A percentile compares a stretch with the other conserved stretches of the same genome.
phyloP scores from a whole-genome alignment of 2,888 invertebrate species.

The Orthosia cruda region DNA sequence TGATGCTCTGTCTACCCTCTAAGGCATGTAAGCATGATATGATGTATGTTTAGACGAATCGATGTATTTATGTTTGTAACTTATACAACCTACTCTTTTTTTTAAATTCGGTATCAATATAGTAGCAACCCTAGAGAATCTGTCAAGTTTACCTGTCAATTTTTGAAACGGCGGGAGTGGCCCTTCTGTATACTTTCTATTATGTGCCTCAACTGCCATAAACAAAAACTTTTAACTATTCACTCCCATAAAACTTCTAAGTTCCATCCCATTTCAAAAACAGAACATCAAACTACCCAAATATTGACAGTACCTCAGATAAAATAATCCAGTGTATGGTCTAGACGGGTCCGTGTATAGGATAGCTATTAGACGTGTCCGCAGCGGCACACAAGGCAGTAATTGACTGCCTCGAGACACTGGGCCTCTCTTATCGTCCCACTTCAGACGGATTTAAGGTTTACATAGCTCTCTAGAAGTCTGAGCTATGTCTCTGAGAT shows the following conservation, averaged over 20 bases:
- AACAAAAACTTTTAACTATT: slow-evolving; percentile 1
- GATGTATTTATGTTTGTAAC: too few species aligned
- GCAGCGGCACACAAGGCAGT: slow-evolving; percentile 28
- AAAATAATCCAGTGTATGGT: slow-evolving; percentile 17
- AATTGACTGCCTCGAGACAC: slow-evolving; percentile 56
- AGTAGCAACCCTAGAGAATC: too few species aligned
- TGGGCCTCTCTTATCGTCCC: slow-evolving; percentile 43
- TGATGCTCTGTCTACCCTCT: too few species aligned
- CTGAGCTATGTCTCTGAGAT: slow-evolving; percentile 29
- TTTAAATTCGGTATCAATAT: too few species aligned
- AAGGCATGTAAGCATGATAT: too few species aligned
- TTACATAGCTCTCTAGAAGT: slow-evolving; percentile 23
- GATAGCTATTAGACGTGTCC: slow-evolving; percentile 16
- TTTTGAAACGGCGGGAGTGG: too few species aligned
- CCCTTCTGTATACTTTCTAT: too few species aligned
- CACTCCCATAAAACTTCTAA: neutral
- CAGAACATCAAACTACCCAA: neutral
- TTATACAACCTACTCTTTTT: too few species aligned
- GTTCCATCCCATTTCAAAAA: slow-evolving; percentile 1
- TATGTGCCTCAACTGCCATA: slow-evolving; percentile 5
- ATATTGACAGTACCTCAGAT: slow-evolving; percentile 5
- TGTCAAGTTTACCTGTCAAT: too few species aligned
- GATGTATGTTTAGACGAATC: too few species aligned
- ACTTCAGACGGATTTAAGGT: slow-evolving; percentile 46
- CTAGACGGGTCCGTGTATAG: slow-evolving; percentile 37